phyloP scores from a whole-genome alignment of 2,888 invertebrate genomes.

The Papilio gigon region DNA sequence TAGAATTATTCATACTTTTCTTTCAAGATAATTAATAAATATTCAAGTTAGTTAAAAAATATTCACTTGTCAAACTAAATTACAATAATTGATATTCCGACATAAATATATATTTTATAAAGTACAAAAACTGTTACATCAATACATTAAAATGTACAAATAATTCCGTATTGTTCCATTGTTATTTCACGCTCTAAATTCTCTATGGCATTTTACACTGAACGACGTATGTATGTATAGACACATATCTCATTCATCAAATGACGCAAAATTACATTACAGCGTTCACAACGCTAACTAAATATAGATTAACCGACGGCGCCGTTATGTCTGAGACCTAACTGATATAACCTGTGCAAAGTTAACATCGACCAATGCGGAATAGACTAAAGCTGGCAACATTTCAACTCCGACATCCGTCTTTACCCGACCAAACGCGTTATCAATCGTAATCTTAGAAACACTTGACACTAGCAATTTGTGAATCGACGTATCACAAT shows the following conservation, averaged over 20 bases:
- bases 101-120: neutral
- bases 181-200: slow-evolving; percentile 76
- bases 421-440: neutral
- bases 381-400: slow-evolving; percentile 68
- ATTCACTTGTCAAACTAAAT: neutral
- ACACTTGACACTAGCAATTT: no score
- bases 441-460: neutral
- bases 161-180: slow-evolving; percentile 64
- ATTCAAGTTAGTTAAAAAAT: no score
- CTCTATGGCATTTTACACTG: slow-evolving; percentile 51
- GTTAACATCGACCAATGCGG: slow-evolving; percentile 62
- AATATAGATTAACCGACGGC: slow-evolving; percentile 67
- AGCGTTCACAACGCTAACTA: slow-evolving; percentile 58
- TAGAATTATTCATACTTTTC: no score
- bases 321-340: slow-evolving; percentile 64
- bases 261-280: slow-evolving; percentile 57
- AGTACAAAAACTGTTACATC: slow-evolving; percentile 17
- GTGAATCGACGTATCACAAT: no score
- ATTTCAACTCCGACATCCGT: slow-evolving; percentile 54
- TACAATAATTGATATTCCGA: slow-evolving; percentile 14
- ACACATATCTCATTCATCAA: slow-evolving; percentile 61
- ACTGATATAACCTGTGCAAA: slow-evolving; percentile 62
- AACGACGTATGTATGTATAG: slow-evolving; percentile 51
- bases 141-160: slow-evolving; percentile 38
- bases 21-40: no score